A percentile compares a stretch with the other conserved stretches of the same genome.
Conservation (phyloP, 2,888 invertebrate species). For the Tryphoninae sp. region DNA sequence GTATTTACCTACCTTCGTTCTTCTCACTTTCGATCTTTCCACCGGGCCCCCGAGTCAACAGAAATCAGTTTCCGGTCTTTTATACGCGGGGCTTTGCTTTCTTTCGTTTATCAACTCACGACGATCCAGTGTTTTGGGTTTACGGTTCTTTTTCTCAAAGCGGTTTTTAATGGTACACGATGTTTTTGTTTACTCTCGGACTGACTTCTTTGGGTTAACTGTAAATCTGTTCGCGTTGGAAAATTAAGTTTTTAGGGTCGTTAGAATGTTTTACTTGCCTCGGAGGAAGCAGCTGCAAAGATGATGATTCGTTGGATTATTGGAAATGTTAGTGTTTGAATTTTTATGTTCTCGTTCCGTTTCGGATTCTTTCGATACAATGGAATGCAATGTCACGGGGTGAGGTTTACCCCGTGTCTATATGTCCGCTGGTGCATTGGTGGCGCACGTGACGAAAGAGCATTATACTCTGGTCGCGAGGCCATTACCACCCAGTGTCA, state of each 20-base stretch:
- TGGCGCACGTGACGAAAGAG: constrained; percentile 37
- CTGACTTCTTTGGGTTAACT: not conserved
- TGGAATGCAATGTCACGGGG: not conserved
- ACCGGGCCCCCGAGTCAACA: constrained; percentile 15
- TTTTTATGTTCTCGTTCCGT: not conserved
- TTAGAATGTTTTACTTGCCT: no score
- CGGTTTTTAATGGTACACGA: not conserved
- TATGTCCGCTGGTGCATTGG: constrained; percentile 17
- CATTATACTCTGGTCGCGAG: constrained; percentile 52
- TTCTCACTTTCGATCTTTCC: constrained; percentile 30
- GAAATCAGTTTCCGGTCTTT: not conserved
- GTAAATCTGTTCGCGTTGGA: no score
- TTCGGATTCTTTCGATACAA: not conserved
- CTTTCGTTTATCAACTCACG: not conserved
- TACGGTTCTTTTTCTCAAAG: not conserved
- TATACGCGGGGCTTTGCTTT: not conserved
- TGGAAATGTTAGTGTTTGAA: not conserved
- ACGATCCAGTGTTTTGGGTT: not conserved
- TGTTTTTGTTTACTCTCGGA: not conserved
- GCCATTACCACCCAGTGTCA: constrained; percentile 58
- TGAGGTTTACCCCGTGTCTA: not conserved
- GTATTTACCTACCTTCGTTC: constrained; percentile 14
- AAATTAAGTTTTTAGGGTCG: no score
- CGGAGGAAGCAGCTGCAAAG: no score
- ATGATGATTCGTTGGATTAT: not conserved